phyloP scores from a whole-genome alignment of 92 coral and sea anemone genomes.

The Phymanthus crucifer region DNA sequence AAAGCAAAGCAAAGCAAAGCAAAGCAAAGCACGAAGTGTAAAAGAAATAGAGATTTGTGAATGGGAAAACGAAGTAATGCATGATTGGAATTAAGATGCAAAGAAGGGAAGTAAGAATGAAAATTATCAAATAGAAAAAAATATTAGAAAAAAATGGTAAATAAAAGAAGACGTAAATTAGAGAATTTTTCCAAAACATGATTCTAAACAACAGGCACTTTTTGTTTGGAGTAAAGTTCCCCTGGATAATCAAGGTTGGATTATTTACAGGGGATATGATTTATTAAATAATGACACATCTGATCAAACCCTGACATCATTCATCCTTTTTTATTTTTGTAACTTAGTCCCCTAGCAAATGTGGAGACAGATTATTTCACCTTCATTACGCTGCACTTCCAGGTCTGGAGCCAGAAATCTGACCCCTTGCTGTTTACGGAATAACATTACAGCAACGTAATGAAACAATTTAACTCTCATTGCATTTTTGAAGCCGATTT shows the following conservation, averaged over 20 bases:
- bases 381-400: neutral
- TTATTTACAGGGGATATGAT: neutral
- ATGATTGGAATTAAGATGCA: neutral
- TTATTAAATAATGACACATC: neutral
- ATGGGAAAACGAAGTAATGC: neutral
- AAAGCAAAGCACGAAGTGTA: neutral
- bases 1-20: neutral
- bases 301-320: neutral
- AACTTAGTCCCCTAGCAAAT: neutral
- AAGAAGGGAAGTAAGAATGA: neutral
- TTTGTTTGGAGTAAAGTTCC: neutral
- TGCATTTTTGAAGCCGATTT: conserved; percentile 9
- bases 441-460: conserved; percentile 1
- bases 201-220: neutral
- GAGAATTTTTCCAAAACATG: neutral
- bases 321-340: neutral
- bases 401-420: conserved; percentile 3
- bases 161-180: neutral
- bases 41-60: neutral
- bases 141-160: neutral
- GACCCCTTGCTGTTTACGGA: neutral
- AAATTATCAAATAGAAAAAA: neutral
- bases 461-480: conserved; percentile 8
- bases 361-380: conserved; percentile 11
- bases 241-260: neutral